These are phyloP conservation scores for Papilio elwesi DNA, from an alignment of 2,888 invertebrate species.

Conservation along the genomic window DNA sequence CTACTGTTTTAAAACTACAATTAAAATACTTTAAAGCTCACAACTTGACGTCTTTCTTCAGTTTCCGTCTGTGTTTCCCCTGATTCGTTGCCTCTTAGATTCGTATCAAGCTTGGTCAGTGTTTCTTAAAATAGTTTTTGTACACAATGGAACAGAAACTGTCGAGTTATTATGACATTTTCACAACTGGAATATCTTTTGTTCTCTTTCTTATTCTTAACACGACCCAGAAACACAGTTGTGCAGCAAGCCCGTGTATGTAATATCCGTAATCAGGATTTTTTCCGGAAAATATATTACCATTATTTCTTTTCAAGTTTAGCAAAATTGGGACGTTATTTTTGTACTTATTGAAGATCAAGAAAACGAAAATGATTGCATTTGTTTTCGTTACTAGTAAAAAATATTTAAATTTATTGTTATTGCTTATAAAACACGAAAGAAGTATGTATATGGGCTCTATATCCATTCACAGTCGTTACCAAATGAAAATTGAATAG, in stretches of 20 bases:
- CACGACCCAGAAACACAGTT: slow-evolving; percentile 34
- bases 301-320: background rate
- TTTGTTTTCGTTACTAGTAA: no score
- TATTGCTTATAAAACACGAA: no score
- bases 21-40: slow-evolving; percentile 9
- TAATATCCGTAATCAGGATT: slow-evolving; percentile 6
- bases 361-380: no score
- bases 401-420: no score
- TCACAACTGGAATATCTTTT: slow-evolving; percentile 32
- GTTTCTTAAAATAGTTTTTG: slow-evolving; percentile 36
- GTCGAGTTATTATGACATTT: slow-evolving; percentile 33
- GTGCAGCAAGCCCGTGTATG: slow-evolving; percentile 2
- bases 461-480: no score
- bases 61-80: background rate
- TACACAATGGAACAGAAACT: slow-evolving; percentile 31
- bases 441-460: no score
- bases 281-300: background rate
- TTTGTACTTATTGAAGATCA: no score
- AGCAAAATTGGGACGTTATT: background rate
- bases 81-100: slow-evolving; percentile 10
- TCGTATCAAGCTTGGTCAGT: slow-evolving; percentile 14
- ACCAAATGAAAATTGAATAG: no score
- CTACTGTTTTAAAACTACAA: background rate
- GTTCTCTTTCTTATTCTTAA: slow-evolving; percentile 34
- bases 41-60: background rate